A percentile compares a stretch with the other conserved stretches of the same genome.
Evolutionary conservation across 2,888 invertebrate species (phyloP).

Genomic region (Brachyptera risi): DNA sequence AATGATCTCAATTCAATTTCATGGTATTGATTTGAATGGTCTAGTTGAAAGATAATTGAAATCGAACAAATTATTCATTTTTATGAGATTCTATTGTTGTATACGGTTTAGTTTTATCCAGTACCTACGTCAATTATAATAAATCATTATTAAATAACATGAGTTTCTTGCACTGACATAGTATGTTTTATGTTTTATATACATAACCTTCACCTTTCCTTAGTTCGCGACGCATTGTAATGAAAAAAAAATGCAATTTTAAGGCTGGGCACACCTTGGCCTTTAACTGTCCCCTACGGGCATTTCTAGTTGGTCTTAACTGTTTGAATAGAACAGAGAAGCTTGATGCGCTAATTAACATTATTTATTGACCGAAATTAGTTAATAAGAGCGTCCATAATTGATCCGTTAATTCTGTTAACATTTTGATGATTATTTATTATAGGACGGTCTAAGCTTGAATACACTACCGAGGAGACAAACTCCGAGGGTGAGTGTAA

Average conservation of each 20-base stretch:
- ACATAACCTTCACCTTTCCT: conserved; percentile 5
- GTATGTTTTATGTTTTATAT: too few relatives aligned
- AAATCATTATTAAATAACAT: too few relatives aligned
- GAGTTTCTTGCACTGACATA: too few relatives aligned
- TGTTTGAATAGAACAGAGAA: too few relatives aligned
- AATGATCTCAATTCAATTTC: too few relatives aligned
- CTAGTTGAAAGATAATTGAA: too few relatives aligned
- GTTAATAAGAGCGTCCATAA: neutral
- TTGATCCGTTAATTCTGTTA: neutral
- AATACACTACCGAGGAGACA: conserved; percentile 3
- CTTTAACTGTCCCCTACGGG: conserved; percentile 23
- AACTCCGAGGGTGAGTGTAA: conserved; percentile 3
- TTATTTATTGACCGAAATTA: neutral
- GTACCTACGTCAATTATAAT: too few relatives aligned
- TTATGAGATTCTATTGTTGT: too few relatives aligned
- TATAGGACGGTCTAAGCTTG: conserved; percentile 2
- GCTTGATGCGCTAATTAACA: too few relatives aligned
- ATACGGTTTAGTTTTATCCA: too few relatives aligned
- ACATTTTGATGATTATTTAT: neutral
- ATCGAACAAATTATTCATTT: too few relatives aligned
- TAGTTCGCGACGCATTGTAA: neutral
- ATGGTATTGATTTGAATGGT: too few relatives aligned
- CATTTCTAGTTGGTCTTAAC: conserved; percentile 13
- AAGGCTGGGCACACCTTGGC: conserved; percentile 23
- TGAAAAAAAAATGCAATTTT: neutral